phyloP scores from a whole-genome alignment of 2,113 vertebrate genomes.

The Hyla sarda region DNA sequence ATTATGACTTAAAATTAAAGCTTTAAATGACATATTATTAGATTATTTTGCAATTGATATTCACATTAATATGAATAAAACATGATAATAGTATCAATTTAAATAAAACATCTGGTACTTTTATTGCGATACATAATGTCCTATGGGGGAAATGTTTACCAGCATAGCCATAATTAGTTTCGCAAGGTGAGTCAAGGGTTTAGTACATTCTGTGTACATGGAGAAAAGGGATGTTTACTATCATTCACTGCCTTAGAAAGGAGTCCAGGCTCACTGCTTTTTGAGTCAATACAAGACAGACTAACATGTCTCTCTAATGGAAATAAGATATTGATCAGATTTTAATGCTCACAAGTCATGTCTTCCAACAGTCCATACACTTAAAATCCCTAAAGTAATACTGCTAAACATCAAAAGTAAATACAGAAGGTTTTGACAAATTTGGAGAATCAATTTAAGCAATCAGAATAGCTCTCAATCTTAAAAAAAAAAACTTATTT shows the following conservation, averaged over 20 bases:
- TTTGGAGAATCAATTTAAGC: neutral
- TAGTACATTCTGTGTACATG: slow-evolving; percentile 15
- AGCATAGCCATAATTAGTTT: slow-evolving; percentile 29
- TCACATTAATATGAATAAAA: neutral
- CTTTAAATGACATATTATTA: neutral
- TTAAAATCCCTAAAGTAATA: slow-evolving; percentile 31
- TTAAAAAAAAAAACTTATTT: neutral
- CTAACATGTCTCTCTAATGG: slow-evolving; percentile 53
- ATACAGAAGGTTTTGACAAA: neutral
- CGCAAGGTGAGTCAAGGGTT: slow-evolving; percentile 43
- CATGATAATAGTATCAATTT: neutral
- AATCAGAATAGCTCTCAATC: neutral
- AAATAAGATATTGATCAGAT: slow-evolving; percentile 57
- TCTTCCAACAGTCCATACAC: slow-evolving; percentile 40
- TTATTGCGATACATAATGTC: neutral
- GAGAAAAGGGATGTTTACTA: slow-evolving; percentile 1
- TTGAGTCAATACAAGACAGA: slow-evolving; percentile 49
- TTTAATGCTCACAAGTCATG: slow-evolving; percentile 45
- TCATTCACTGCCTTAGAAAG: slow-evolving; percentile 40
- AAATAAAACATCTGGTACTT: slow-evolving; percentile 1
- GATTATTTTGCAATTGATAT: neutral
- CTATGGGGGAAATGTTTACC: slow-evolving; percentile 4
- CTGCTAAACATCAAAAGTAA: slow-evolving; percentile 35
- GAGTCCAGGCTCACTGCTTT: slow-evolving; percentile 21
- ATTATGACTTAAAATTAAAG: neutral